These are phyloP conservation scores for Psammodynastes pulverulentus DNA, from an alignment of 2,113 vertebrate species.

Conservation along the genomic window DNA sequence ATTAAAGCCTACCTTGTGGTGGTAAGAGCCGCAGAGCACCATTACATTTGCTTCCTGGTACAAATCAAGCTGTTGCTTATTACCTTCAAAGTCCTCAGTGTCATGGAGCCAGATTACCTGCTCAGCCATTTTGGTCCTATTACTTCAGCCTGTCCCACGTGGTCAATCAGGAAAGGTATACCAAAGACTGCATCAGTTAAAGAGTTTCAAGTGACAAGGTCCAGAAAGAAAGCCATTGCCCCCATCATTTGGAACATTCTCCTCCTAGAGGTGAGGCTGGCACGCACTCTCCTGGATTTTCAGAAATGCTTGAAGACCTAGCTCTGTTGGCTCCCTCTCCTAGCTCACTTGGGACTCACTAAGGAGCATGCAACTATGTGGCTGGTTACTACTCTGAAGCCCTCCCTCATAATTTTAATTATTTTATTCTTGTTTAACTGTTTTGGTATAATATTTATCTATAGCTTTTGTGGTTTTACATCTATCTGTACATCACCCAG, in stretches of 20 bases:
- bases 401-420: neutral
- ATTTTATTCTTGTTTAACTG: neutral
- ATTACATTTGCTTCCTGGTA: neutral
- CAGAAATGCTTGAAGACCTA: neutral
- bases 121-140: neutral
- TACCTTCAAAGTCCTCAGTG: neutral
- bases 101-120: neutral
- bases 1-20: neutral
- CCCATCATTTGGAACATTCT: neutral
- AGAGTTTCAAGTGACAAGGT: neutral
- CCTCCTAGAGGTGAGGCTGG: neutral
- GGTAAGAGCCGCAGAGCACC: neutral
- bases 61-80: neutral
- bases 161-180: neutral
- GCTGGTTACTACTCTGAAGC: neutral
- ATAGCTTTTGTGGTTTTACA: neutral
- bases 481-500: neutral
- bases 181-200: neutral
- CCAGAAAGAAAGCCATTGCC: neutral
- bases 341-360: neutral
- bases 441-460: neutral
- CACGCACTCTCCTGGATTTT: neutral
- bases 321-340: no score
- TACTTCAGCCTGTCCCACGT: neutral
- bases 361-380: neutral